Percentiles rank a stretch among this genome's conserved stretches.
phyloP scores from a whole-genome alignment of 2,888 invertebrate genomes.

The Galerucella calmariensis region DNA sequence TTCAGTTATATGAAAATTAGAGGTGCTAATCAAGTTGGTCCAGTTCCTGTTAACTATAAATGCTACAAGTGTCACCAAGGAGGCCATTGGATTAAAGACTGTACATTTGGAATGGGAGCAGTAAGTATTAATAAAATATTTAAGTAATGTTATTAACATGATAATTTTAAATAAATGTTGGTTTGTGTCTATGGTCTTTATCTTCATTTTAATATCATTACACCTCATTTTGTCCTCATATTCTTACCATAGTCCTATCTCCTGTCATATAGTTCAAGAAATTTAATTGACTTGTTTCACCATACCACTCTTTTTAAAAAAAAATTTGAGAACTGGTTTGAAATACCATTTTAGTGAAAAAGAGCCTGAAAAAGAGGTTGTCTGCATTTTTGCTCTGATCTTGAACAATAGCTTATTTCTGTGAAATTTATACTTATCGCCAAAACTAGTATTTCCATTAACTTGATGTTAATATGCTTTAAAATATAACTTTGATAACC shows the following conservation, averaged over 20 bases:
- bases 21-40: constrained; percentile 88
- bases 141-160: constrained; percentile 18
- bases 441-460: no score
- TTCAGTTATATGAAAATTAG: constrained; percentile 89
- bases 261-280: neutral
- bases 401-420: no score
- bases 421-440: no score
- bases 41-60: constrained; percentile 90
- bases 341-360: no score
- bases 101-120: constrained; percentile 77
- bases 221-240: neutral
- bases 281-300: no score
- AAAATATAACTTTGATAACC: no score
- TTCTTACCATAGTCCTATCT: neutral
- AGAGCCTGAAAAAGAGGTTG: no score
- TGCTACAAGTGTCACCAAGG: constrained; percentile 95
- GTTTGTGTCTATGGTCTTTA: constrained; percentile 18
- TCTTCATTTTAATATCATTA: constrained; percentile 5
- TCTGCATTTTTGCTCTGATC: no score
- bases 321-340: no score
- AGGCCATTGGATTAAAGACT: constrained; percentile 98
- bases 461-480: no score
- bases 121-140: constrained; percentile 57
- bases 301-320: no score
- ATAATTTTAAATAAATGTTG: constrained; percentile 25